A percentile compares a stretch with the other conserved stretches of the same genome.
Evolutionary conservation across 2,888 invertebrate genomes (phyloP).

Genomic region (Scaptodrosophila latifasciaeformis): DNA sequence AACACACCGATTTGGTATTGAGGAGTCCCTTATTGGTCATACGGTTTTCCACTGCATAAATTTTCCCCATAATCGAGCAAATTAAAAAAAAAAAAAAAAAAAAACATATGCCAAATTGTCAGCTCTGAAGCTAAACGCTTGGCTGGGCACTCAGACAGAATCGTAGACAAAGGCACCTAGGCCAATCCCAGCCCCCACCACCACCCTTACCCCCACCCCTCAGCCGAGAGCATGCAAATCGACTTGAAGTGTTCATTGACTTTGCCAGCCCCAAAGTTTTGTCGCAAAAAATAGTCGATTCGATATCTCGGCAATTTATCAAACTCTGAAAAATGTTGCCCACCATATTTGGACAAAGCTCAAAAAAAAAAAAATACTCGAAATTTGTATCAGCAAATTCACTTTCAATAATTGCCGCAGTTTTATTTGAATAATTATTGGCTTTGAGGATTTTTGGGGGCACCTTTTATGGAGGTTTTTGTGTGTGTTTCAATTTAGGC

Average conservation of each 20-base stretch:
- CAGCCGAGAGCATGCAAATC: too few relatives aligned
- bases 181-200: not conserved
- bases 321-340: constrained; percentile 8
- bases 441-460: too few relatives aligned
- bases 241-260: constrained; percentile 8
- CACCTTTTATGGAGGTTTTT: too few relatives aligned
- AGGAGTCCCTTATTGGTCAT: not conserved
- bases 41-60: constrained; percentile 11
- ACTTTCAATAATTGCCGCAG: constrained; percentile 22
- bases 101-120: constrained; percentile 12
- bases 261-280: constrained; percentile 9
- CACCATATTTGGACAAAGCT: constrained; percentile 18
- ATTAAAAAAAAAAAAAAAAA: too few relatives aligned
- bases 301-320: constrained; percentile 6
- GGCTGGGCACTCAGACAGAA: constrained; percentile 26
- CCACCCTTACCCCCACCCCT: not conserved
- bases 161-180: too few relatives aligned
- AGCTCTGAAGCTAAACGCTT: constrained; percentile 26
- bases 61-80: not conserved
- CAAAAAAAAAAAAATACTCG: too few relatives aligned
- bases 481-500: constrained; percentile 3
- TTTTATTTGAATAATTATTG: constrained; percentile 9
- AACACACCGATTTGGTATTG: constrained; percentile 5
- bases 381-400: constrained; percentile 18
- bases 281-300: too few relatives aligned